A percentile compares a stretch with the other conserved stretches of the same genome.
phyloP scores from a whole-genome alignment of 92 coral and sea anemone genomes.

The Montipora capitata region DNA sequence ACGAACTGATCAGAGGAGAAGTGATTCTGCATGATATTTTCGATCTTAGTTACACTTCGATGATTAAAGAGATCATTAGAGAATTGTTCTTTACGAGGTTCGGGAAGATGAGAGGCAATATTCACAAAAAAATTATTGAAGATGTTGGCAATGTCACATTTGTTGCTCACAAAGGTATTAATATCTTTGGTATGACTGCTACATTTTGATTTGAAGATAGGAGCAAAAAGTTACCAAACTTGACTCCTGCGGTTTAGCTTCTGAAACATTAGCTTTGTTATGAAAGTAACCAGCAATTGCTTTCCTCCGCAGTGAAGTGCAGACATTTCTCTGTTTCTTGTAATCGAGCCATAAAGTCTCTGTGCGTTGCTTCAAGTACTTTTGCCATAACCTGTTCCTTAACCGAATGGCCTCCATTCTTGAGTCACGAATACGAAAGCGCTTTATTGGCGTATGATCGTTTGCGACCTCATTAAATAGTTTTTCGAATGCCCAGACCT shows the following conservation, averaged over 20 bases:
- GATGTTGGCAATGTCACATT: not conserved
- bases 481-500: slow-evolving; percentile 50
- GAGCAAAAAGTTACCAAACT: not conserved
- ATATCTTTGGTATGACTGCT: not conserved
- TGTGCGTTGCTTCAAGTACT: not conserved
- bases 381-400: slow-evolving; percentile 38
- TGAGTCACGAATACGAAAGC: slow-evolving; percentile 45
- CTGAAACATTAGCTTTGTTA: not conserved
- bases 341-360: slow-evolving; percentile 3
- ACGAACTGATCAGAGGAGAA: slow-evolving; percentile 12
- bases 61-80: not conserved
- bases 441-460: slow-evolving; percentile 38
- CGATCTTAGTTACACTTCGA: slow-evolving; percentile 3
- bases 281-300: not conserved
- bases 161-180: not conserved
- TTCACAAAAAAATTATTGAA: slow-evolving; percentile 31
- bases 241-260: not conserved
- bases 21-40: slow-evolving; percentile 13
- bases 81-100: not conserved
- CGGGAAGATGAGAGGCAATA: slow-evolving; percentile 14
- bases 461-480: slow-evolving; percentile 22
- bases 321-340: slow-evolving; percentile 28
- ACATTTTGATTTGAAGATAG: not conserved
- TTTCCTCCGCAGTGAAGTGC: not conserved
- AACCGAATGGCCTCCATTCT: slow-evolving; percentile 27